Conservation (phyloP, 2,797 vertebrate genomes). For the Alcedo atthis region DNA sequence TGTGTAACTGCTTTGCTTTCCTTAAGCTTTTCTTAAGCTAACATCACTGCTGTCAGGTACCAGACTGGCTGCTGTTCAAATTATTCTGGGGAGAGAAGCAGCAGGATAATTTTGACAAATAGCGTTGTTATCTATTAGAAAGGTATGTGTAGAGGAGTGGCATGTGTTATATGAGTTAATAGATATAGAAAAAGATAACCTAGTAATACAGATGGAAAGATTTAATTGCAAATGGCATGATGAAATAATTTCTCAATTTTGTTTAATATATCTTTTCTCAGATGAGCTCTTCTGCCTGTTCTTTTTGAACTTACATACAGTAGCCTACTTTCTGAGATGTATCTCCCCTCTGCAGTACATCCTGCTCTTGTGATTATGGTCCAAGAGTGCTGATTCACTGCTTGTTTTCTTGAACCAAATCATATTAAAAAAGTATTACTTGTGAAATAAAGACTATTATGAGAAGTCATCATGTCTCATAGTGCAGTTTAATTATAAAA, state of each 20-base stretch:
- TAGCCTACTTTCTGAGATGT: neutral
- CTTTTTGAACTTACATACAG: neutral
- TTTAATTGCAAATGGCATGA: neutral
- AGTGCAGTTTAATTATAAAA: conserved; percentile 18
- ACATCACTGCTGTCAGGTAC: neutral
- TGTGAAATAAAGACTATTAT: conserved; percentile 25
- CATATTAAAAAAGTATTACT: conserved; percentile 34
- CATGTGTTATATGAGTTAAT: neutral
- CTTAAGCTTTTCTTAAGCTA: neutral
- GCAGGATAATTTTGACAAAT: neutral
- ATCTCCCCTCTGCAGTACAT: neutral
- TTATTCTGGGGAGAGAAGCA: neutral
- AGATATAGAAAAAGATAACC: neutral
- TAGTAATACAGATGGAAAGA: neutral
- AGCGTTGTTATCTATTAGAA: neutral
- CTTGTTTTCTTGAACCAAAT: conserved; percentile 36
- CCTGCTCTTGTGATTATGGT: neutral
- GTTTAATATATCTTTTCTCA: neutral
- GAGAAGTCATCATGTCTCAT: neutral
- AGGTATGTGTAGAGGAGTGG: neutral
- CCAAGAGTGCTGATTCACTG: conserved; percentile 46
- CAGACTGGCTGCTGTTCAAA: neutral
- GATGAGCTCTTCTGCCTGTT: neutral
- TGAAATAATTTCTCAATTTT: neutral
- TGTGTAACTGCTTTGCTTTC: neutral